Conservation (phyloP, 2,888 invertebrate species). For the Venusia cambrica region DNA sequence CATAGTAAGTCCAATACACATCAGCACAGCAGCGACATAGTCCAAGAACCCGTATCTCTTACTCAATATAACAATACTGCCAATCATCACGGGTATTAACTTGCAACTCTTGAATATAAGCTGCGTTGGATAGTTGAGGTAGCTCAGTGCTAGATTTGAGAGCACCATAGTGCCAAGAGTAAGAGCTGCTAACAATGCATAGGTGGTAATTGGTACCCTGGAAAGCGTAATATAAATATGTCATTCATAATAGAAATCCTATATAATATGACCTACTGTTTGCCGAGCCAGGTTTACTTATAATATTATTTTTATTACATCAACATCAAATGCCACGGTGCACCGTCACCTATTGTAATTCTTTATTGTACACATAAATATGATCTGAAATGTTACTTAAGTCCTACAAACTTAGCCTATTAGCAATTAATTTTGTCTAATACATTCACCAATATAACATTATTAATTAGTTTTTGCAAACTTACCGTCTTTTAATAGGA, state of each 20-base stretch:
- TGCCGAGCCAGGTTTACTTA: too few relatives aligned
- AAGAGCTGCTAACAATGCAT: conserved; percentile 90
- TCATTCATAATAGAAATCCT: too few relatives aligned
- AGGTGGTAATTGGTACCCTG: conserved; percentile 92
- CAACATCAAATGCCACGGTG: too few relatives aligned
- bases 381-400: too few relatives aligned
- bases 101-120: conserved; percentile 99
- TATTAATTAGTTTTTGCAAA: too few relatives aligned
- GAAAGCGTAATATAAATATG: conserved; percentile 31
- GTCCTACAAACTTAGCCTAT: too few relatives aligned
- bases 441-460: too few relatives aligned
- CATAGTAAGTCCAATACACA: conserved; percentile 94
- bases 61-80: conserved; percentile 95
- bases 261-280: too few relatives aligned
- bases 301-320: too few relatives aligned
- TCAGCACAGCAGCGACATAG: conserved; percentile 90
- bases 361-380: too few relatives aligned
- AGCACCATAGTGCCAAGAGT: conserved; percentile 98
- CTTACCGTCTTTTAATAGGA: conserved; percentile 82
- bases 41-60: conserved; percentile 92
- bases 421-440: too few relatives aligned
- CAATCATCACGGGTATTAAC: conserved; percentile 96
- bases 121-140: conserved; percentile 98
- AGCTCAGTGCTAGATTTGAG: conserved; percentile 96
- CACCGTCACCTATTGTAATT: too few relatives aligned